Evolutionary conservation across 2,113 vertebrate species (phyloP).

Genomic region (Psophia crepitans): DNA sequence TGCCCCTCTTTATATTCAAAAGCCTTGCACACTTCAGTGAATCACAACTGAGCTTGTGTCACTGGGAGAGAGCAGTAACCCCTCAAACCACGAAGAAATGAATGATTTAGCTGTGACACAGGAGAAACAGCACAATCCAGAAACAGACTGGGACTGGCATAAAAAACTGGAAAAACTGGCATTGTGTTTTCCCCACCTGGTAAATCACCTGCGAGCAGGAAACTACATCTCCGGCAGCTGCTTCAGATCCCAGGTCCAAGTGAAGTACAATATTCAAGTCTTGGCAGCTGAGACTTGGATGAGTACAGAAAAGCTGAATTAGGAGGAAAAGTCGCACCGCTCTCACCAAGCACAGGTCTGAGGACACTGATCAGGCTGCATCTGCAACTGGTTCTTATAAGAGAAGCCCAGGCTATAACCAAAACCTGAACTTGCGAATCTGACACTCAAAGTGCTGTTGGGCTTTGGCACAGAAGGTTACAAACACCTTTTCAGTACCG

Average conservation of each 20-base stretch:
- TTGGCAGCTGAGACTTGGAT: neutral
- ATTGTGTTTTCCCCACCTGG: neutral
- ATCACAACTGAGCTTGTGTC: neutral
- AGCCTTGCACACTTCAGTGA: neutral
- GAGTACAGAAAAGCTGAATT: neutral
- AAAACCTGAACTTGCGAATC: neutral
- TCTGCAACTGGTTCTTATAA: neutral
- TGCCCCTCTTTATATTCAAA: neutral
- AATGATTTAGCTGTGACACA: neutral
- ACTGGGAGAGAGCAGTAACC: neutral
- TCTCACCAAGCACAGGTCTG: neutral
- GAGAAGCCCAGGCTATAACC: neutral
- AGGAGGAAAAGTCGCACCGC: neutral
- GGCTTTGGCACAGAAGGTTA: neutral
- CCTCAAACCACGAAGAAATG: neutral
- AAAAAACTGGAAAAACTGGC: neutral
- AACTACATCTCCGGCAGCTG: neutral
- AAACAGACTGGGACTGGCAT: neutral
- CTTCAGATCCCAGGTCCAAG: neutral
- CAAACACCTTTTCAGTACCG: neutral
- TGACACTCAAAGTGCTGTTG: neutral
- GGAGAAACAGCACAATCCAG: neutral
- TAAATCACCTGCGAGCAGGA: neutral
- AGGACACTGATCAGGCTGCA: neutral
- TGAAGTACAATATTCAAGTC: neutral